Base-by-base conservation (phyloP, 92 coral and sea anemone genomes). In the Diadumene lineata region DNA sequence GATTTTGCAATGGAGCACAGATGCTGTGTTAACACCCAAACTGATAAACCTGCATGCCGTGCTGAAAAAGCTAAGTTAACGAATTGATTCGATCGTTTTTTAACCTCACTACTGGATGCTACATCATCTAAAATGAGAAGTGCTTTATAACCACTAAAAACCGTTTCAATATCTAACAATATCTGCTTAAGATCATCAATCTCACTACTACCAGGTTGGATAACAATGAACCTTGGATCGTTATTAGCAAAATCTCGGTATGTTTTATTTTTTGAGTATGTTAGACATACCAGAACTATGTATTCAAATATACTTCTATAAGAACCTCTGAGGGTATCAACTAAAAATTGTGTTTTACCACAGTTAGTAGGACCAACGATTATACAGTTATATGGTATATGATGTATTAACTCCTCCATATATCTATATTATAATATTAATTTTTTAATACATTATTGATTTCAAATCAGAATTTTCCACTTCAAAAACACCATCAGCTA, bases 1-100 rank as follows among this genome's bases (percentile, higher is more conserved):
- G 77, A 66, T 48, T 72, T 72, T 2, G 80, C 71, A 9, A 75
- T 60, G 1, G 61, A 17, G 7, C 60, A 48, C 30, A 77, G 25
- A 25, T 77, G 82, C 17, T 77, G 82, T 27, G 82, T 67, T 19
- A 77, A 33, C 18, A 77, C 82, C 82, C 82, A 77, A 0, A 77
- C 82, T 10, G 56, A 48, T 25, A 77, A 0, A 0, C 63, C 74
- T 0, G 0, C n/a, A 28, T 77, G 66, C 0, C 76, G 16, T 31
- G 75, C 76, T 1, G 76, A 66, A 19, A 67, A 77, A 0, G 82
- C 82, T 0, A 77, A n/a, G 11, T 77, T 64, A 0, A 77, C 32
- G 66, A 68, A 77, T 31, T 77, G 46, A 22, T 77, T 77, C 2
- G 76, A 46, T 2, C 67, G 65, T 67, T 77, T 27, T 51, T 77